Evolutionary conservation across 2,113 vertebrate genomes (phyloP), one percentile per base, ranked within the genome.

Genomic region (Myotis davidii): DNA sequence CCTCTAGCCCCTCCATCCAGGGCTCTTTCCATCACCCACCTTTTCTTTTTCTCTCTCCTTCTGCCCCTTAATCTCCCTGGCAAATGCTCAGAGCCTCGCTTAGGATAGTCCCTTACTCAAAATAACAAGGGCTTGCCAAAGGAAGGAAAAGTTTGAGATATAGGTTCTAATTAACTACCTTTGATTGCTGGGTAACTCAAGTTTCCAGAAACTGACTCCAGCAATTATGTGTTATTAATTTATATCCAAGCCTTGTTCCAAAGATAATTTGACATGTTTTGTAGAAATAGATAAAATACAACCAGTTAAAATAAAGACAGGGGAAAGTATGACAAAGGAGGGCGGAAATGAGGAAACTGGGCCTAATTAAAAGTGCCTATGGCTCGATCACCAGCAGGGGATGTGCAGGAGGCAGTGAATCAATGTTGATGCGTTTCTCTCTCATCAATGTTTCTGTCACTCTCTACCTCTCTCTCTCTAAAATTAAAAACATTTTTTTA

Each of bases 201-300:
- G 25, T 84, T 93, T 48, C 52, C 37, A 90, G 52, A 90, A 94
- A 88, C 61, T 42, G 56, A 85, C 79, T 88, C 52, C 50, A 84
- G 81, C 72, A 84, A 18, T 32, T 42, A 79, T 89, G 78, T 77
- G 45, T 64, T 88, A 95, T 90, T 86, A 95, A 93, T 95, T 81
- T 85, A 72, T 67, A 88, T 20, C 48, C 59, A 94, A 82, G 2
- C 27, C 34, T 42, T 88, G 27, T 74, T 92, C 82, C 54, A 79
- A 85, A 97, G 96, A 92, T 94, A 97, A 67, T 23, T 56, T 52
- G 45, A 50, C 85, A 54, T 54, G 21, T 85, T 52, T 95, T 92
- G 50, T 27, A 96, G 59, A 87, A 90, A 88, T 82, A 85, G 0
- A 25, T n/a, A 85, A 69, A 83, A 42, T 27, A 64, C 13, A 82